These are phyloP conservation scores for Microctenopoma steveboyesi DNA, from an alignment of 2,797 vertebrate genomes.

Conservation along the genomic window DNA sequence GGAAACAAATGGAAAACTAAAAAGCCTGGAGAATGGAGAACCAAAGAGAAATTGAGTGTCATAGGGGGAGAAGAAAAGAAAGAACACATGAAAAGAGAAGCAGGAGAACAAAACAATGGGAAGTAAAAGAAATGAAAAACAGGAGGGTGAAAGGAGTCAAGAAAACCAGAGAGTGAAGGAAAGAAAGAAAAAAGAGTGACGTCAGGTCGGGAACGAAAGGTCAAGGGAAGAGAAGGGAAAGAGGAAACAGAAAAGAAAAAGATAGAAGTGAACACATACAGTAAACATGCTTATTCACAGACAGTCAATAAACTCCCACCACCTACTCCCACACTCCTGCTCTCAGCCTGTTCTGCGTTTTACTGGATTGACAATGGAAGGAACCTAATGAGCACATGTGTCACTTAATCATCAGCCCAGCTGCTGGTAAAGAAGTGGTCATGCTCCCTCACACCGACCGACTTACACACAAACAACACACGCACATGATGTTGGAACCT, in stretches of 20 bases:
- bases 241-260: neutral
- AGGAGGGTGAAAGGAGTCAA: neutral
- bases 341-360: conserved; percentile 46
- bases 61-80: neutral
- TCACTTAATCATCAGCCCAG: conserved; percentile 62
- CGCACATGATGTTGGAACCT: conserved; percentile 2
- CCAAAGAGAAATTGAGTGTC: neutral
- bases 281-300: conserved; percentile 47
- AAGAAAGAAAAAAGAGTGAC: neutral
- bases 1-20: neutral
- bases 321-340: conserved; percentile 17
- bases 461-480: conserved; percentile 16
- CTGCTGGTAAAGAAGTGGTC: conserved; percentile 69
- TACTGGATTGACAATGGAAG: conserved; percentile 57
- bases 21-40: neutral
- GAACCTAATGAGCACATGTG: conserved; percentile 63
- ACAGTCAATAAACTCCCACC: conserved; percentile 43
- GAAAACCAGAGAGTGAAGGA: neutral
- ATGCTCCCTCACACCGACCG: conserved; percentile 40
- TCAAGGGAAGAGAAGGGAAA: neutral
- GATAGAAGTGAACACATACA: conserved; percentile 2
- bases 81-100: neutral
- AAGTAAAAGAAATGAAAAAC: neutral
- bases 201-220: neutral
- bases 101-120: neutral